Percentiles rank a stretch among this genome's conserved stretches.
Evolutionary conservation across 2,113 vertebrate genomes (phyloP).

Genomic region (Willisornis vidua): DNA sequence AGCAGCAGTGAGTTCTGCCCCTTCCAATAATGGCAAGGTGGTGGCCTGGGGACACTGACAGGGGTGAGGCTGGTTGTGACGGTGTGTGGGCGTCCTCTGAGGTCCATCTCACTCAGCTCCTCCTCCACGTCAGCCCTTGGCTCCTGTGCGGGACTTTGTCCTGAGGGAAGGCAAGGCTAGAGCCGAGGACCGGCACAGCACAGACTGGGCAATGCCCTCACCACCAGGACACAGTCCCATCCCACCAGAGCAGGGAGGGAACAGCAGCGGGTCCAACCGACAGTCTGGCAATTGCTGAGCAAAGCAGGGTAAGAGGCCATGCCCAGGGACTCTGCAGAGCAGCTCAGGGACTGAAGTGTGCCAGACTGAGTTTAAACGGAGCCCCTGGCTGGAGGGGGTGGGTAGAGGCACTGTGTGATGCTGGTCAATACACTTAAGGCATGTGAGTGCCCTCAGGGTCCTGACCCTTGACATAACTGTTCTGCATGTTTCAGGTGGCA

Average conservation of each 20-base stretch:
- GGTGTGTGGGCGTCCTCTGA: not conserved
- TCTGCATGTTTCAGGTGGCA: constrained; percentile 75
- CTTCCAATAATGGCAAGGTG: constrained; percentile 64
- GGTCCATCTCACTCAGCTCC: not conserved
- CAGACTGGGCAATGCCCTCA: not conserved
- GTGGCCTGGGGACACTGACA: constrained; percentile 44
- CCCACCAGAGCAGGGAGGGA: not conserved
- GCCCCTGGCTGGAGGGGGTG: not conserved
- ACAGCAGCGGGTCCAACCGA: not conserved
- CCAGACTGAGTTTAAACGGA: not conserved
- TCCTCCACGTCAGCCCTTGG: not conserved
- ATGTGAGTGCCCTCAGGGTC: not conserved
- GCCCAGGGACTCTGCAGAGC: not conserved
- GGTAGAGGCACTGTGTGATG: constrained; percentile 18
- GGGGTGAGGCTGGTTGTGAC: not conserved
- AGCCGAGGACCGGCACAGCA: not conserved
- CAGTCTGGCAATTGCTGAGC: not conserved
- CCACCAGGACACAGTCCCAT: not conserved
- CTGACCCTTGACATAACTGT: not conserved
- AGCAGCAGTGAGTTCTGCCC: constrained; percentile 80
- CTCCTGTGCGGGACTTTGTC: not conserved
- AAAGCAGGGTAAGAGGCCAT: not conserved
- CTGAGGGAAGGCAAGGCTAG: not conserved
- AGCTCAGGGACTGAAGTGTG: not conserved
- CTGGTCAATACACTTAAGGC: not conserved